Base-by-base conservation (phyloP, 2,797 vertebrate species). In the Tenualosa thibaudeaui region DNA sequence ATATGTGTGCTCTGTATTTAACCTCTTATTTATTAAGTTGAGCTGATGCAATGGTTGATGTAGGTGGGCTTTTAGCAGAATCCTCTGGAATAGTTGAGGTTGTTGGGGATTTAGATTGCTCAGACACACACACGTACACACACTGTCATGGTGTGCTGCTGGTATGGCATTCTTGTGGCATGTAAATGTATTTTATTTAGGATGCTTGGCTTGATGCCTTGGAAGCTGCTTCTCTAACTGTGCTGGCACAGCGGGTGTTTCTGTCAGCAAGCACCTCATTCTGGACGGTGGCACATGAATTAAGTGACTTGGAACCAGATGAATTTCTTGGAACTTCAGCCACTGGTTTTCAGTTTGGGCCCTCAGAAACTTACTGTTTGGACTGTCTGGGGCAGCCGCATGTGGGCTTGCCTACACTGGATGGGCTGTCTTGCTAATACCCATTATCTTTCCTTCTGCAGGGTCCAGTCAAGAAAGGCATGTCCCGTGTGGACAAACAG, bases 401-500 rank as follows among this genome's bases (percentile, higher is more conserved):
- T 19, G 68, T 15, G 17, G 17, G 17, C 37, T 43, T 17, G 15
- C 37, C 43, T 40, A 46, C 31, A 1, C 68, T 3, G 37, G 3
- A 6, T 46, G 40, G 43, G 15, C 15, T 13, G 83, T 24, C 4
- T 24, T 13, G 6, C 24, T 46, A 19, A 31, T 56, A 4, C 22
- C 2, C 31, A 6, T 53, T 22, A 12, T n/a, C 31, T 26, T 40
- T 40, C 19, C 1, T 24, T 10, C 8, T 56, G 6, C 95, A 99
- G 97, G 97, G 96, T 43, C 93, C 95, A 92, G 88, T 96, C 92
- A 99, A 98, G 95, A 99, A 99, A 92, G 97, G 97, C 17, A 85
- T 99, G 90, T 97, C 97, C 86, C 97, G 98, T 26, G 96, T 99
- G 46, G 97, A 99, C 91, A 99, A 99, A 93, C 98, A 99, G 94